Evolutionary conservation across 2,113 vertebrate genomes (phyloP).

Genomic region (Phaetusa simplex): DNA sequence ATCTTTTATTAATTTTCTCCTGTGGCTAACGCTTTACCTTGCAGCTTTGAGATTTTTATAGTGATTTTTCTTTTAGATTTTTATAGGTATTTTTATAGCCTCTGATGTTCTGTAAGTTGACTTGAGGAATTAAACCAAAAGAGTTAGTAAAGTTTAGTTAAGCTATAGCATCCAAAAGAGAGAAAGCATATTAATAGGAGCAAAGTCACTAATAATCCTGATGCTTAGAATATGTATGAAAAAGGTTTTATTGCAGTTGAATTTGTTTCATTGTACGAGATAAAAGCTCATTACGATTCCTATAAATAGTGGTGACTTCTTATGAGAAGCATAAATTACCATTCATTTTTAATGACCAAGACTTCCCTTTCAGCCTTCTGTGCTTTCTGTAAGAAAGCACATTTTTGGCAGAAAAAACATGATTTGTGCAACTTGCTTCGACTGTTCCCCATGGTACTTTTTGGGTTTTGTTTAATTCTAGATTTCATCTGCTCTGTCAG

Average conservation of each 20-base stretch:
- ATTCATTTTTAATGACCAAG: not conserved
- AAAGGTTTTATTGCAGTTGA: conserved; percentile 23
- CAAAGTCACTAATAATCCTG: conserved; percentile 45
- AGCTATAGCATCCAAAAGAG: conserved; percentile 47
- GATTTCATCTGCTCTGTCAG: not conserved
- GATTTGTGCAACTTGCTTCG: not conserved
- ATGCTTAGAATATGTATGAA: conserved; percentile 17
- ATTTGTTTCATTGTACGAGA: conserved; percentile 12
- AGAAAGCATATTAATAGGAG: conserved; percentile 59
- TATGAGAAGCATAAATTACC: conserved; percentile 3
- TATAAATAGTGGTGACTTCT: not conserved
- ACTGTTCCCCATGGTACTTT: not conserved
- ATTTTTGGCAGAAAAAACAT: not conserved
- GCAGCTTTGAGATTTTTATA: conserved; percentile 58
- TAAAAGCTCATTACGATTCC: conserved; percentile 28
- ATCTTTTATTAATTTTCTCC: conserved; percentile 43
- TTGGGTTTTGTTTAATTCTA: not conserved
- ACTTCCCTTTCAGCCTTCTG: not conserved
- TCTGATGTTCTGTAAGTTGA: conserved; percentile 60
- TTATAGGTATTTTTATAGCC: conserved; percentile 39
- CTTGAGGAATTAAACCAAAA: conserved; percentile 65
- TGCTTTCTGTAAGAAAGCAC: not conserved
- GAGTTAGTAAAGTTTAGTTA: conserved; percentile 72
- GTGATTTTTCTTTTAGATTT: not conserved
- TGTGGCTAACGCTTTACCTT: conserved; percentile 46